phyloP scores from a whole-genome alignment of 2,888 invertebrate species.

The Rhagonycha fulva region DNA sequence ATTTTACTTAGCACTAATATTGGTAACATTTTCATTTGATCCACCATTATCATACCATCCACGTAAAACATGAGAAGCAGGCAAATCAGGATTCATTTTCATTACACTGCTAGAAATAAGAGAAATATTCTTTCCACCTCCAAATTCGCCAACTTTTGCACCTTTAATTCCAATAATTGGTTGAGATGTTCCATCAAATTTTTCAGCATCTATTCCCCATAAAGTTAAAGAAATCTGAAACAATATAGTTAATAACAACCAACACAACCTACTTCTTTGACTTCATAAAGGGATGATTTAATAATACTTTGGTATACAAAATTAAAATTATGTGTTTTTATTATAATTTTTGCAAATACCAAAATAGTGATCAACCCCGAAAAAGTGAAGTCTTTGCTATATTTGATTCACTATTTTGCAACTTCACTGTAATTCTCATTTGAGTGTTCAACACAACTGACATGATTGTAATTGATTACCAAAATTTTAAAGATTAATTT shows the following conservation, averaged over 20 bases:
- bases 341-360: too few species aligned
- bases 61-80: slow-evolving; percentile 81
- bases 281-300: too few species aligned
- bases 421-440: too few species aligned
- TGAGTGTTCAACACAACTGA: too few species aligned
- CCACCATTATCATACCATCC: slow-evolving; percentile 93
- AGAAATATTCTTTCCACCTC: slow-evolving; percentile 75
- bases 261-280: too few species aligned
- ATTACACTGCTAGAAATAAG: slow-evolving; percentile 61
- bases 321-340: too few species aligned
- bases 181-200: slow-evolving; percentile 70
- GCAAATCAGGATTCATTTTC: slow-evolving; percentile 86
- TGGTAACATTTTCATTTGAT: slow-evolving; percentile 62
- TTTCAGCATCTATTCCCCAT: slow-evolving; percentile 90
- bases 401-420: too few species aligned
- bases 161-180: slow-evolving; percentile 89
- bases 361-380: too few species aligned
- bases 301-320: too few species aligned
- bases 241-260: background rate
- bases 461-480: too few species aligned
- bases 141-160: slow-evolving; percentile 84
- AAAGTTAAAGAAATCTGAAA: slow-evolving; percentile 76
- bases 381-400: too few species aligned
- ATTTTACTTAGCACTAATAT: slow-evolving; percentile 66
- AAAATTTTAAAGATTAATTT: too few species aligned